Percentiles rank a stretch among this genome's conserved stretches.
phyloP scores from a whole-genome alignment of 1,140 invertebrate species.

The Lordiphosa stackelbergi region DNA sequence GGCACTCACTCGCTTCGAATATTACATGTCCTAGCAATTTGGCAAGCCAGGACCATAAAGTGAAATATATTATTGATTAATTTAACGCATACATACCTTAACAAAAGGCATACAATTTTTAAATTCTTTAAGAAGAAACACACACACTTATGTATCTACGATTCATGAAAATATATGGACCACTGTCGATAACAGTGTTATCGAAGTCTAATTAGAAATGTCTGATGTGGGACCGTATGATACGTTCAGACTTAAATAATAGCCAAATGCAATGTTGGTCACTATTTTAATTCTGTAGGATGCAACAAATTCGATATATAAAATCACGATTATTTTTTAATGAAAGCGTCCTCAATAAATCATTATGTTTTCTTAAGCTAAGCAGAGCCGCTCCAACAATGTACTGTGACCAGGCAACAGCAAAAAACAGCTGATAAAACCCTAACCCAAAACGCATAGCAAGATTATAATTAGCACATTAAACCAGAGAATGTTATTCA shows the following conservation, averaged over 20 bases:
- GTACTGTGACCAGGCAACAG: no score
- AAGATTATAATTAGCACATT: no score
- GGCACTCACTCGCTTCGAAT: slow-evolving; percentile 1
- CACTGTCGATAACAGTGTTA: slow-evolving; percentile 45
- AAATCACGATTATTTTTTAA: no score
- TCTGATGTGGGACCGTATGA: slow-evolving; percentile 6
- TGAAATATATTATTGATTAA: neutral
- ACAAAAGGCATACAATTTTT: slow-evolving; percentile 52
- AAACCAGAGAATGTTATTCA: no score
- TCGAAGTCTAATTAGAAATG: slow-evolving; percentile 38
- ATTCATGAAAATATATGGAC: slow-evolving; percentile 58
- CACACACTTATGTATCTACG: slow-evolving; percentile 62
- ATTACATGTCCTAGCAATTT: neutral
- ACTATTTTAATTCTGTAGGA: no score
- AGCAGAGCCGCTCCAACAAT: no score
- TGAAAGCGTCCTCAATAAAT: no score
- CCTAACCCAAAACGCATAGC: no score
- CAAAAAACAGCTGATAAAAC: no score
- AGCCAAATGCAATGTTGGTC: no score
- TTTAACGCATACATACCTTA: slow-evolving; percentile 35
- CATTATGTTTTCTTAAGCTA: no score
- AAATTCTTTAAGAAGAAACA: slow-evolving; percentile 55
- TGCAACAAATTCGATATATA: no score
- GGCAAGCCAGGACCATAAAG: neutral
- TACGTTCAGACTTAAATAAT: neutral